phyloP scores from a whole-genome alignment of 2,888 invertebrate genomes.

The Cosmia trapezina region DNA sequence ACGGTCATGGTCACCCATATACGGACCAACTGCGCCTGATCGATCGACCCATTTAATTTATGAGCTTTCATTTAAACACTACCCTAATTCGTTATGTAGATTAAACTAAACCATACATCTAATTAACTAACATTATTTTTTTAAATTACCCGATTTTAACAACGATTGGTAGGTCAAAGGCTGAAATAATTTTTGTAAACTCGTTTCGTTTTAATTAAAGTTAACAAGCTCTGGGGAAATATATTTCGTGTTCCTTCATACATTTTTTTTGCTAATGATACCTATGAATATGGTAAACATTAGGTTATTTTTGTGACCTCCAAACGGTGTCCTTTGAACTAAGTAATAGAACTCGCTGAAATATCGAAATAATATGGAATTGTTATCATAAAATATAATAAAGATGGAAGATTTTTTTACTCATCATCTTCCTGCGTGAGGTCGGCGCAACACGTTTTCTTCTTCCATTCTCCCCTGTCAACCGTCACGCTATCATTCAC shows the following conservation, averaged over 20 bases:
- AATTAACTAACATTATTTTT: conserved; percentile 12
- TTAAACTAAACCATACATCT: neutral
- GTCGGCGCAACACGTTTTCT: too few species aligned
- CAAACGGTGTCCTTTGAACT: conserved; percentile 10
- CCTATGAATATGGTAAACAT: conserved; percentile 5
- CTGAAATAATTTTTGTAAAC: conserved; percentile 41
- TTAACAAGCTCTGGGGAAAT: conserved; percentile 50
- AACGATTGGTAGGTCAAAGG: conserved; percentile 42
- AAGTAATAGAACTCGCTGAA: conserved; percentile 1
- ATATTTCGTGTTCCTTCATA: conserved; percentile 33
- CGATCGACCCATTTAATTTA: neutral
- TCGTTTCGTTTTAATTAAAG: conserved; percentile 47
- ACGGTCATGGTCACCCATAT: too few species aligned
- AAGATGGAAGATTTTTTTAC: neutral
- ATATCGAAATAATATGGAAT: neutral
- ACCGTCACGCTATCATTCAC: too few species aligned
- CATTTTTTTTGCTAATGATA: conserved; percentile 32
- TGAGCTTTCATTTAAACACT: neutral
- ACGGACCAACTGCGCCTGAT: too few species aligned
- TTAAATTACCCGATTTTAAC: conserved; percentile 14
- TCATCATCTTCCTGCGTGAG: too few species aligned
- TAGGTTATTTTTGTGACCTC: conserved; percentile 17
- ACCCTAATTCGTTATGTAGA: too few species aligned
- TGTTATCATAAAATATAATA: neutral
- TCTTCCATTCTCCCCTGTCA: too few species aligned